Conservation (phyloP, 2,797 vertebrate species). For the Rallus crepitans region DNA sequence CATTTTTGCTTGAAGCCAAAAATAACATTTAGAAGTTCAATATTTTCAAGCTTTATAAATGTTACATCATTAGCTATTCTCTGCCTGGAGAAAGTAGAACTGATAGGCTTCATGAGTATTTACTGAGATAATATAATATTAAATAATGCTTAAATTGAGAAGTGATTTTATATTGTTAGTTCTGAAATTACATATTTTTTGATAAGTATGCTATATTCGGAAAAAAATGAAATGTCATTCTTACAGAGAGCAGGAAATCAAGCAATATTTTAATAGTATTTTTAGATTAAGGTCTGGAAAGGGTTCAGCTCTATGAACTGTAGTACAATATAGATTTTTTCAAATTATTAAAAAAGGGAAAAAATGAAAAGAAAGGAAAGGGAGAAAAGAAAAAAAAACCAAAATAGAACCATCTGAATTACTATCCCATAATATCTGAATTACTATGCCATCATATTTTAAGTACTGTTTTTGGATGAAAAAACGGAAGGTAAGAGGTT, state of each 20-base stretch:
- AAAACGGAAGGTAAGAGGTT: background rate
- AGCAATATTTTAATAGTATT: background rate
- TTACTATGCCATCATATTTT: background rate
- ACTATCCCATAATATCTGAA: background rate
- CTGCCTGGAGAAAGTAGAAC: background rate
- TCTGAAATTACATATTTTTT: background rate
- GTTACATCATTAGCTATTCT: background rate
- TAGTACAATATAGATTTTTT: background rate
- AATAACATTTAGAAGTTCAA: constrained; percentile 17
- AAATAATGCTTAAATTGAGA: background rate
- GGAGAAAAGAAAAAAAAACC: background rate
- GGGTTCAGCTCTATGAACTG: background rate
- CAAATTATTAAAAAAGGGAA: background rate
- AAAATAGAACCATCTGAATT: background rate
- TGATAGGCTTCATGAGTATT: background rate
- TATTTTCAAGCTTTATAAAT: constrained; percentile 1
- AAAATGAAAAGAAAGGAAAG: too few relatives aligned
- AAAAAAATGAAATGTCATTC: background rate
- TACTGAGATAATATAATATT: background rate
- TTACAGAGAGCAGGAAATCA: background rate
- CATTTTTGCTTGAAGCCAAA: background rate
- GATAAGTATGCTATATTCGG: background rate
- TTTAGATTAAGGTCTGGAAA: background rate
- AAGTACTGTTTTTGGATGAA: background rate
- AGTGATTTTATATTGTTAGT: background rate